These are phyloP conservation scores for Microtus oregoni DNA, from an alignment of 2,113 vertebrate genomes.

Conservation along the genomic window DNA sequence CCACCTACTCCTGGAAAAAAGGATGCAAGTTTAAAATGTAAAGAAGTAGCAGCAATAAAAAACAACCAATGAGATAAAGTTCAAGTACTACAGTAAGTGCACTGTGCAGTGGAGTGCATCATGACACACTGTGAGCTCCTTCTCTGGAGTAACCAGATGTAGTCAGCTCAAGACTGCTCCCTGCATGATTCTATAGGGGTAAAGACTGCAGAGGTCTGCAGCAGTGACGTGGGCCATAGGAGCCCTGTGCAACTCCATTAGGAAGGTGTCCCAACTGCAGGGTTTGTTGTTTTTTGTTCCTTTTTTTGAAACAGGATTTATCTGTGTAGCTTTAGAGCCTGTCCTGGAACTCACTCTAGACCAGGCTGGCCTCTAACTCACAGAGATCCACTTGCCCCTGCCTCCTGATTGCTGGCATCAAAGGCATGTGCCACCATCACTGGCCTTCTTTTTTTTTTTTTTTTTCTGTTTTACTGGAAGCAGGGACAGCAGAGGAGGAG, in stretches of 20 bases:
- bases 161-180: not conserved
- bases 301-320: not conserved
- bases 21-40: not conserved
- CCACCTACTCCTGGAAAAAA: too few species aligned
- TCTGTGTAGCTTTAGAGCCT: not conserved
- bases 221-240: too few species aligned
- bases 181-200: not conserved
- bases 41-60: not conserved
- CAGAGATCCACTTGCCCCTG: not conserved
- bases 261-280: not conserved
- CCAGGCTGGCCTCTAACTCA: not conserved
- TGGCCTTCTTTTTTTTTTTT: too few species aligned
- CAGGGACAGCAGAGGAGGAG: too few species aligned
- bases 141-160: not conserved
- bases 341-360: not conserved
- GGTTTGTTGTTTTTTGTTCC: too few species aligned
- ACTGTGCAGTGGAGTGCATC: not conserved
- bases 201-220: not conserved
- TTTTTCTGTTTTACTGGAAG: too few species aligned
- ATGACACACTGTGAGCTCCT: not conserved
- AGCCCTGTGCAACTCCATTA: not conserved
- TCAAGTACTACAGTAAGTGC: not conserved
- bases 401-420: not conserved
- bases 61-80: not conserved
- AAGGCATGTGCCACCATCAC: not conserved